Evolutionary conservation across 2,797 vertebrate genomes (phyloP).

Genomic region (Sebastolobus altivelis): DNA sequence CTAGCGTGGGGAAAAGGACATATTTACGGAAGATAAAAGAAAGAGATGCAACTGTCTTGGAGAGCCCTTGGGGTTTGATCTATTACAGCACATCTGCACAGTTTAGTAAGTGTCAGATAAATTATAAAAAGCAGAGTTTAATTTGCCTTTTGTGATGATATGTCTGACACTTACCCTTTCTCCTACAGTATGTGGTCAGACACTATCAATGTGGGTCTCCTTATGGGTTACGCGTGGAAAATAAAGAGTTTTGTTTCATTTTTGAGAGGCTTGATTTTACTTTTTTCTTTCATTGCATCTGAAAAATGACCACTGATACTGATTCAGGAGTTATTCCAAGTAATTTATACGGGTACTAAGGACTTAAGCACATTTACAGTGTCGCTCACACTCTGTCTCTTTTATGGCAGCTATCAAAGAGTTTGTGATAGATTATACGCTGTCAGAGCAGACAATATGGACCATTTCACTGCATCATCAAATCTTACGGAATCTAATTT

Average conservation of each 20-base stretch:
- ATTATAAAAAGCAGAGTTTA: background rate
- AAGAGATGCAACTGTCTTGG: background rate
- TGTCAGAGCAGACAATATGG: conserved; percentile 56
- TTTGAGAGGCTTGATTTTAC: background rate
- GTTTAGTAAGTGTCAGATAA: background rate
- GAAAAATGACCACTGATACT: background rate
- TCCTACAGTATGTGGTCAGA: background rate
- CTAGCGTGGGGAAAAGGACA: background rate
- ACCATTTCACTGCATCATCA: conserved; percentile 73
- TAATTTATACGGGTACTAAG: background rate
- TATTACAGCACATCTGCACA: background rate
- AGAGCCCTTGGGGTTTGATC: background rate
- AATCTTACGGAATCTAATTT: conserved; percentile 70
- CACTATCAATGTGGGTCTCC: background rate
- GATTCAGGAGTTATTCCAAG: background rate
- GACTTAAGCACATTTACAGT: background rate
- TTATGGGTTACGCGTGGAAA: background rate
- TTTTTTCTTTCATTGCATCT: background rate
- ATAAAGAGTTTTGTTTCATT: background rate
- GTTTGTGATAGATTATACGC: conserved; percentile 48
- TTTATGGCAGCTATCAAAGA: conserved; percentile 1
- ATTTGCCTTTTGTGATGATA: background rate
- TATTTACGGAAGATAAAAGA: background rate
- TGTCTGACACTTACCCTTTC: background rate
- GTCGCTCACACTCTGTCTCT: conserved; percentile 8